Conservation (phyloP, 2,888 invertebrate genomes). For the Drosophila histrio region DNA sequence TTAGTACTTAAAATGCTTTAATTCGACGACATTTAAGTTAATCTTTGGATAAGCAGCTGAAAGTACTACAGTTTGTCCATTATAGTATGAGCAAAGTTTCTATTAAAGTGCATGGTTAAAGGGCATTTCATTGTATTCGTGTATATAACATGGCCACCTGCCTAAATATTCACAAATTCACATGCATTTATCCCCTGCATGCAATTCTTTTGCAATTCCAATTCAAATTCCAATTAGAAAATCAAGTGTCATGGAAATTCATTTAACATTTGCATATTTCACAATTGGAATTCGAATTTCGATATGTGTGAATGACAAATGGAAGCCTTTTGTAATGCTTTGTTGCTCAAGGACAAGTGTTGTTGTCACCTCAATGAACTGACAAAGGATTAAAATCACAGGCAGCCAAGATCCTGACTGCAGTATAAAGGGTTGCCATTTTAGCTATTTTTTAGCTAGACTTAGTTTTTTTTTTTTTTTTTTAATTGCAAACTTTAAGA, state of each 20-base stretch:
- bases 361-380: background rate
- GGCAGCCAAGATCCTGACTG: too few relatives aligned
- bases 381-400: background rate
- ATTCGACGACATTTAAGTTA: too few relatives aligned
- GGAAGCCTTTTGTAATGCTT: background rate
- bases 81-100: background rate
- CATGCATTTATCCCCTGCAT: background rate
- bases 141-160: background rate
- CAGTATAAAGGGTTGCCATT: too few relatives aligned
- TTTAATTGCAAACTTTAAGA: too few relatives aligned
- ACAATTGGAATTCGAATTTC: background rate
- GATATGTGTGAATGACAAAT: background rate
- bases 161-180: background rate
- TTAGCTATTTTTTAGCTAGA: too few relatives aligned
- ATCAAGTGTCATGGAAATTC: slow-evolving; percentile 5
- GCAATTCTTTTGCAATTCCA: background rate
- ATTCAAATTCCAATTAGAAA: slow-evolving; percentile 4
- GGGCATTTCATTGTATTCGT: background rate
- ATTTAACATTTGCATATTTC: slow-evolving; percentile 1
- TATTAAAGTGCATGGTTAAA: background rate
- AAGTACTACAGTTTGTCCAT: background rate
- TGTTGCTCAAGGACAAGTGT: slow-evolving; percentile 1
- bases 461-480: too few relatives aligned
- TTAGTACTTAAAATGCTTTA: too few relatives aligned
- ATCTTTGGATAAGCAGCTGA: background rate